These are phyloP conservation scores for Mirounga angustirostris DNA, from an alignment of 2,113 vertebrate species.

Conservation along the genomic window DNA sequence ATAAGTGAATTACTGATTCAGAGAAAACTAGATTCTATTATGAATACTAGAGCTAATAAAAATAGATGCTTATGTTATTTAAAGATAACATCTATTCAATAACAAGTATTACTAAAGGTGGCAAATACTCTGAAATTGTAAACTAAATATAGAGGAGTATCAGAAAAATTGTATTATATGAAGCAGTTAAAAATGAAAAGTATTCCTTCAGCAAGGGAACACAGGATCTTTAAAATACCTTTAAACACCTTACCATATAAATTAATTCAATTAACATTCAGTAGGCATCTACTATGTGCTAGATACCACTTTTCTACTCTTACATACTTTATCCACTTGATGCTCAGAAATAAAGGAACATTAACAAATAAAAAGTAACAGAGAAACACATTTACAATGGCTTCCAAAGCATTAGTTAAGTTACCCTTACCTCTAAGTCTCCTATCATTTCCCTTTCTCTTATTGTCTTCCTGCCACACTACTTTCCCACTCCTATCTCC, in stretches of 20 bases:
- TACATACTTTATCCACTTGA: background rate
- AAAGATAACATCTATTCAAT: constrained; percentile 34
- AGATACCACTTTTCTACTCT: background rate
- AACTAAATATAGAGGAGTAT: background rate
- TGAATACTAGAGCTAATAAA: constrained; percentile 30
- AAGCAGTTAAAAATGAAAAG: constrained; percentile 39
- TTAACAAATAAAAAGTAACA: background rate
- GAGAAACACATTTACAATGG: background rate
- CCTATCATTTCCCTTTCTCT: background rate
- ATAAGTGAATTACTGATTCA: background rate
- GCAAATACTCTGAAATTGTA: background rate
- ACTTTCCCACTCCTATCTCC: background rate
- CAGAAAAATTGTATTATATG: background rate
- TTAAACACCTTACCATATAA: constrained; percentile 19
- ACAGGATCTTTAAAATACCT: constrained; percentile 3
- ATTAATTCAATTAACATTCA: constrained; percentile 24
- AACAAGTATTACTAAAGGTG: background rate
- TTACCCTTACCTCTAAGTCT: background rate
- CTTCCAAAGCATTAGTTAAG: background rate
- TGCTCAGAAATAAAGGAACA: constrained; percentile 8
- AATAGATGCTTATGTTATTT: constrained; percentile 28
- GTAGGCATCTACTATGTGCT: background rate
- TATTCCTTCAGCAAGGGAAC: background rate
- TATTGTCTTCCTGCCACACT: background rate
- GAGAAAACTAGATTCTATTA: constrained; percentile 5